Base-by-base conservation (phyloP, 2,888 invertebrate genomes). In the Eupsilia transversa region DNA sequence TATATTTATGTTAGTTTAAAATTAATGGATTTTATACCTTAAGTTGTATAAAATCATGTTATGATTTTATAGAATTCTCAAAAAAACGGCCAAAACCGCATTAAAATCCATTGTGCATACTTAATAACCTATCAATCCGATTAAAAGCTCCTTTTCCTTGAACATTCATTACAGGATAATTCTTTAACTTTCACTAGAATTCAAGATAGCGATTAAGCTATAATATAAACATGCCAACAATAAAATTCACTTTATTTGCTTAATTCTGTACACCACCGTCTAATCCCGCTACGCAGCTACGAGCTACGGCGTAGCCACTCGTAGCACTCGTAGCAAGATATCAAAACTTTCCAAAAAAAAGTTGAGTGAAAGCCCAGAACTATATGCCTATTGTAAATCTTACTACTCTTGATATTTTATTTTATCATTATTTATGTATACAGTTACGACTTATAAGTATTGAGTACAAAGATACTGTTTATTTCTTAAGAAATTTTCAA, bases 241-340 rank as follows among this genome's bases (percentile, higher is more conserved):
- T 14, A 23, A 60, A 35, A 60, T 3, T 14, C 3, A 35, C 2
- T n/a, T 17, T 14, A 59, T 14, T 59, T 59, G 3, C 35, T 7
- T 35, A 5, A 61, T n/a, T 20, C 12, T 17, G 9, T 38, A 20
- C 14, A 17, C 9, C n/a, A n/a, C n/a, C n/a, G 10, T 63, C 7
- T 33, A 2, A 6, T 1, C 6, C 0, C 17, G 41, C 41, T 56
- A 67, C 41, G 41, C n/a, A 9, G 41, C 7, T 17, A 10, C n/a
- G 33, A 10, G 57, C 67, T 68, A 68, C 57, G 68, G 57, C 68
- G 43, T 68, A 57, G 68, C 57, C 17, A 57, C 30, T 68, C 41
- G 57, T 57, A 57, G 41, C 56, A 67, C 17, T 35, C 65, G 49
- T 65, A 49, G 49, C 65, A 65, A 49, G 3, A 20, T 49, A 33